phyloP scores from a whole-genome alignment of 2,888 invertebrate genomes.

The Melanotus villosus region DNA sequence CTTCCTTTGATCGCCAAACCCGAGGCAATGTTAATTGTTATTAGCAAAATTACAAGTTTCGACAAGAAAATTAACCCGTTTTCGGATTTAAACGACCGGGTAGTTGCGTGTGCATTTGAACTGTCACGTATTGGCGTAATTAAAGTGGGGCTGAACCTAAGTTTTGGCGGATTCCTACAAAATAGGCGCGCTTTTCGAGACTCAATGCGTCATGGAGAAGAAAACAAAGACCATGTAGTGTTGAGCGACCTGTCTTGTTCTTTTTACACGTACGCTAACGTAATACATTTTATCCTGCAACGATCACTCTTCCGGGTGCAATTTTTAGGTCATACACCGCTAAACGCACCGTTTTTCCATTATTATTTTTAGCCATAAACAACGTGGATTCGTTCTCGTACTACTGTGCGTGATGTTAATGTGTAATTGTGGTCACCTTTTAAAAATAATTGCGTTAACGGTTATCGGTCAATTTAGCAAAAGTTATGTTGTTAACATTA shows the following conservation, averaged over 20 bases:
- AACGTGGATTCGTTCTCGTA: conserved; percentile 9
- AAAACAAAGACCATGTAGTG: conserved; percentile 56
- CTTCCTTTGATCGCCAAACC: conserved; percentile 1
- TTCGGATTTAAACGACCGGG: no score
- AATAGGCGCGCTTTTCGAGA: background rate
- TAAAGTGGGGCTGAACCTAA: background rate
- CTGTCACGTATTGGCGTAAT: no score
- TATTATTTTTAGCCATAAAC: conserved; percentile 10
- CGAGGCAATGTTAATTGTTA: no score
- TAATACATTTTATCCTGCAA: conserved; percentile 25
- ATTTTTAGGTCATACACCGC: conserved; percentile 30
- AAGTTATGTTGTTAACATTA: no score
- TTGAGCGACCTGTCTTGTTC: conserved; percentile 32
- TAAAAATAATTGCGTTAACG: no score
- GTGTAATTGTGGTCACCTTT: no score
- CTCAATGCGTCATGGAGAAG: conserved; percentile 28
- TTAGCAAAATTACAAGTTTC: no score
- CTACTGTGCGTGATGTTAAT: conserved; percentile 10
- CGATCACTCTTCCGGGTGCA: conserved; percentile 29
- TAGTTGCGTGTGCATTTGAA: no score
- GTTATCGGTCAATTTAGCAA: no score
- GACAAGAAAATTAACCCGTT: no score
- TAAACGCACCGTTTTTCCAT: conserved; percentile 18
- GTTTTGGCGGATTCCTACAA: background rate
- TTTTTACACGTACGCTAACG: background rate